A percentile compares a stretch with the other conserved stretches of the same genome.
Conservation (phyloP, 2,113 vertebrate species). For the Arenaria interpres region DNA sequence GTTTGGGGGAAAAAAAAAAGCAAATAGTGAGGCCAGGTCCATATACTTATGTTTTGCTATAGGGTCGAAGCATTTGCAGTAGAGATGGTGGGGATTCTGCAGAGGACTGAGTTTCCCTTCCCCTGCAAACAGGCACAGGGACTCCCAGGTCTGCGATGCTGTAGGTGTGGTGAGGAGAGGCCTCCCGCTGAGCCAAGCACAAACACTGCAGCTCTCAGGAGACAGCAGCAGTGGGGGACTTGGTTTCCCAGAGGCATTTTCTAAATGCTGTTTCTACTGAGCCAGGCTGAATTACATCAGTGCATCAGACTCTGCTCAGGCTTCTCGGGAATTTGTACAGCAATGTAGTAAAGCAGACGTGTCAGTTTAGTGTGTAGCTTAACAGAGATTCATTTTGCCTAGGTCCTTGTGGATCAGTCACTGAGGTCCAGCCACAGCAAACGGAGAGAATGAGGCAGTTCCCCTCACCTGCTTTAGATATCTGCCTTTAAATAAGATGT, state of each 20-base stretch:
- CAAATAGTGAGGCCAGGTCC: background rate
- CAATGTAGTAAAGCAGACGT: background rate
- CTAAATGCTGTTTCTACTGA: background rate
- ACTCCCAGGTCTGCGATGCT: rapidly evolving
- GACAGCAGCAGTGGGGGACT: background rate
- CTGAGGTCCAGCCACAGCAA: background rate
- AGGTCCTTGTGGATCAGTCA: background rate
- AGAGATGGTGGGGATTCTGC: background rate
- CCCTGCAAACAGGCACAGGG: background rate
- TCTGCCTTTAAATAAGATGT: background rate
- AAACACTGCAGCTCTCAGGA: background rate
- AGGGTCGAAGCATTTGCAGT: rapidly evolving
- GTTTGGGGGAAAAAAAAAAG: background rate
- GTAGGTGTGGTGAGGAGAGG: background rate
- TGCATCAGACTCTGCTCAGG: background rate
- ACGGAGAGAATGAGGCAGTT: background rate
- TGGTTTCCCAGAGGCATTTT: background rate
- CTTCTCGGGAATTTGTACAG: background rate
- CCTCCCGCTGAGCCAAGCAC: background rate
- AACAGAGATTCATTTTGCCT: background rate
- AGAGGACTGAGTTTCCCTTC: background rate
- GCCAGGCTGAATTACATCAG: background rate
- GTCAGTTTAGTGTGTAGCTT: background rate
- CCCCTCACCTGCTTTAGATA: background rate
- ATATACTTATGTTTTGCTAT: background rate